Conservation (phyloP, 1,140 invertebrate genomes). For the Leptinotarsa undecemlineata region DNA sequence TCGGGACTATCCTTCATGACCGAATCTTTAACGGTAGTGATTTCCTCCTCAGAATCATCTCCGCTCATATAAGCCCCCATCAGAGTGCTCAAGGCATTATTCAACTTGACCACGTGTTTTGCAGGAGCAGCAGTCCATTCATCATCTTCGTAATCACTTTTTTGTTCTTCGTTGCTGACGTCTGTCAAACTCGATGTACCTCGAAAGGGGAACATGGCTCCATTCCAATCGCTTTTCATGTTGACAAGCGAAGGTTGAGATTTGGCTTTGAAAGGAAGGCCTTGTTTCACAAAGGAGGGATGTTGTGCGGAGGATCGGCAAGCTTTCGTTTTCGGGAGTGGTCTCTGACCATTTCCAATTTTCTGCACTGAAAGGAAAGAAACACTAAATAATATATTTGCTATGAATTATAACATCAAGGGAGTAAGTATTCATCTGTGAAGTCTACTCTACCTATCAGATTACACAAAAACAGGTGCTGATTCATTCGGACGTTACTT, state of each 20-base stretch:
- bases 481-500: no score
- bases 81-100: conserved; percentile 59
- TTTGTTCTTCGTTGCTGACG: conserved; percentile 34
- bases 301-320: background rate
- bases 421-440: no score
- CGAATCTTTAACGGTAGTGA: conserved; percentile 5
- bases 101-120: conserved; percentile 48
- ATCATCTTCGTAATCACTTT: conserved; percentile 50
- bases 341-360: background rate
- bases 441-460: no score
- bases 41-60: conserved; percentile 47
- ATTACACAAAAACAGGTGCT: no score
- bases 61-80: conserved; percentile 61
- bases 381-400: no score
- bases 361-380: no score
- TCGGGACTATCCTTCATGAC: no score
- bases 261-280: background rate
- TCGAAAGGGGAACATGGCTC: conserved; percentile 52
- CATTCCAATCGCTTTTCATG: conserved; percentile 52
- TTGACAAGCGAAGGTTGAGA: conserved; percentile 44
- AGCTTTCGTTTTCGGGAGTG: background rate
- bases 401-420: no score
- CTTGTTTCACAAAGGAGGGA: no score
- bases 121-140: conserved; percentile 46
- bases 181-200: conserved; percentile 51